A percentile compares a stretch with the other conserved stretches of the same genome.
These are phyloP conservation scores for Xerus inauris DNA, from an alignment of 2,113 vertebrate genomes.

Conservation along the genomic window DNA sequence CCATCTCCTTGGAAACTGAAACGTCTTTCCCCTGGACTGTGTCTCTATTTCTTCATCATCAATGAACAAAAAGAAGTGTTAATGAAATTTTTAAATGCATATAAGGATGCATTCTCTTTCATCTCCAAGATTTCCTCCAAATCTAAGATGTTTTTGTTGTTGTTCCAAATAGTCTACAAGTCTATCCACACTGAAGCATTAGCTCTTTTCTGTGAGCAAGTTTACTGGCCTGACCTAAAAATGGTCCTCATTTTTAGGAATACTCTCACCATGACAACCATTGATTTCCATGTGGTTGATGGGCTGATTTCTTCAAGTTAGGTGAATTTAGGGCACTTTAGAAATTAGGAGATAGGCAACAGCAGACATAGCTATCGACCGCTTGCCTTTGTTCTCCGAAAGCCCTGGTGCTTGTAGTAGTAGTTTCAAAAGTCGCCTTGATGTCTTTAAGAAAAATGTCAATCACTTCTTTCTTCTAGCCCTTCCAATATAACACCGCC, in stretches of 20 bases:
- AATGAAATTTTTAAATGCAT: neutral
- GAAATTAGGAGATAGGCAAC: neutral
- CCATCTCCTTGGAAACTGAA: rapidly evolving
- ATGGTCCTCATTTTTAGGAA: neutral
- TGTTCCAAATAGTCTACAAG: neutral
- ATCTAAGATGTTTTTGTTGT: neutral
- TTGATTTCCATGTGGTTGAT: conserved; percentile 15
- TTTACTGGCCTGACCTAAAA: neutral
- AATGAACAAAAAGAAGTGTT: neutral
- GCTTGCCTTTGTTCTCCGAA: neutral
- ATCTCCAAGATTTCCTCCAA: neutral
- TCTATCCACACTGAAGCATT: neutral
- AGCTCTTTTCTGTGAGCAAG: neutral
- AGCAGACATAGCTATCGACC: neutral
- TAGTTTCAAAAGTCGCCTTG: neutral
- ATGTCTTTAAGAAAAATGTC: conserved; percentile 17
- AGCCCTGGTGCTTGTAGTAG: neutral
- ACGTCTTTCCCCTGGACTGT: neutral
- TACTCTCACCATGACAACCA: conserved; percentile 58
- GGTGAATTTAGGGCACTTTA: conserved; percentile 3
- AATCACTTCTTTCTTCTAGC: neutral
- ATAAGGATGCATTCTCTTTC: neutral
- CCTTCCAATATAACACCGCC: neutral
- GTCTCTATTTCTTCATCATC: neutral
- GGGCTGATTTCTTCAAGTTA: neutral